These are phyloP conservation scores for Alfaro cultratus DNA, from an alignment of 2,797 vertebrate species.

Conservation along the genomic window DNA sequence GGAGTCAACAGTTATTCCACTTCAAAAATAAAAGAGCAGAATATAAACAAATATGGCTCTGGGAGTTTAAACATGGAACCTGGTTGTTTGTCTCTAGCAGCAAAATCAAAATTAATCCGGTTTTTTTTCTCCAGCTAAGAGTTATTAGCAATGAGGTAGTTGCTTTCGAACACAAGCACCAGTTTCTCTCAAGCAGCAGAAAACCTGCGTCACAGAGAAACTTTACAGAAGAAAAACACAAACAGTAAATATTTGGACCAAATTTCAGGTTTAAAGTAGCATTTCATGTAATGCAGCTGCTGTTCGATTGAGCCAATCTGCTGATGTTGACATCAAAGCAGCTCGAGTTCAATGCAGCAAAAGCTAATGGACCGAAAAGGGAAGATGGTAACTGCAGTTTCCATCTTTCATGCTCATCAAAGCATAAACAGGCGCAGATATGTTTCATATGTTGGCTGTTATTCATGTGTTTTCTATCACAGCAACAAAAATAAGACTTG, in stretches of 20 bases:
- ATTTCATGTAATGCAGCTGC: slow-evolving; percentile 39
- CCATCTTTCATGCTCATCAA: slow-evolving; percentile 51
- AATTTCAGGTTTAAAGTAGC: slow-evolving; percentile 22
- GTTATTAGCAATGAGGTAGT: background rate
- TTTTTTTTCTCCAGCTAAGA: background rate
- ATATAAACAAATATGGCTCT: background rate
- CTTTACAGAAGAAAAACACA: background rate
- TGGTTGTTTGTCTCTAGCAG: background rate
- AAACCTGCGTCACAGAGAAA: background rate
- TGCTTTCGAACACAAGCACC: background rate
- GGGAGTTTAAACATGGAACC: background rate
- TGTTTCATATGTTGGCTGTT: slow-evolving; percentile 50
- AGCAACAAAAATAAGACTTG: background rate
- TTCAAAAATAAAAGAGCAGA: background rate
- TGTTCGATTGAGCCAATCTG: slow-evolving; percentile 31
- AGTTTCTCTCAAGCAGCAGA: background rate
- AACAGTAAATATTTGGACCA: background rate
- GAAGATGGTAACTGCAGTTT: slow-evolving; percentile 37
- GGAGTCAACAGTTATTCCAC: too few species aligned
- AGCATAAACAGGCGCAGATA: slow-evolving; percentile 49
- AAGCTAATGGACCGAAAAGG: slow-evolving; percentile 48
- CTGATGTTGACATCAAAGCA: slow-evolving; percentile 31
- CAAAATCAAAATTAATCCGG: background rate
- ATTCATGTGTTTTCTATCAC: slow-evolving; percentile 3
- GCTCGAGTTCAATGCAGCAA: slow-evolving; percentile 41